Base-by-base conservation (phyloP, 2,113 vertebrate species). In the Actenoides lindsayi region DNA sequence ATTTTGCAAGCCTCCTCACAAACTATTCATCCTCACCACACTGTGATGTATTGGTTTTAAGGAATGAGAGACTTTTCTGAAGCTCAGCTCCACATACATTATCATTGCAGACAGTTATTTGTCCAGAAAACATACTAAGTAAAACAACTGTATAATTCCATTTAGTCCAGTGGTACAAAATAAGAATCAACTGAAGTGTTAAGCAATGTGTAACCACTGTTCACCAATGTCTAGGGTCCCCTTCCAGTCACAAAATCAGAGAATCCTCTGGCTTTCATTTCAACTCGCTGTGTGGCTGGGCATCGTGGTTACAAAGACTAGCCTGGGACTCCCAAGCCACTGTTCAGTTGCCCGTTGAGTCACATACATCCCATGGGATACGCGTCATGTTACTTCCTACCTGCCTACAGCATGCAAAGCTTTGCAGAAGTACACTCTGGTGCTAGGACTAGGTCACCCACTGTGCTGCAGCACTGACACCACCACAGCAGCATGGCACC, bases 311-410 rank as follows among this genome's bases (percentile, higher is more conserved):
- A 64, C 8, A 42, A 78, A 70, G 41, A 54, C 13, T 5, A 63
- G 15, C 23, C 39, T 28, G 46, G 33, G 8, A 65, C 42, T 63
- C 68, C 11, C 37, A 50, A 83, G 41, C 65, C 21, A 18, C 25
- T 8, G 20, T 37, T 51, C 25, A 70, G 39, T 16, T 56, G n/a
- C 10, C 46, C 51, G 44, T 64, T 71, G 31, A 39, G 51, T 14
- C 37, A 37, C 46, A 70, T 8, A 57, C 7, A 62, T 70, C 25
- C 51, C 69, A 30, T 8, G 12, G 69, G 44, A 57, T 19, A 81
- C 0, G 13, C 37, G 19, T 54, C 21, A 13, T 3, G 13, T 21
- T 50, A 31, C 13, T 67, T 54, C 19, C 0, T 6, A 48, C 16
- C 54, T 81, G 64, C 30, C 39, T 69, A 51, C 5, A 68, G 1